A percentile compares a stretch with the other conserved stretches of the same genome.
phyloP scores from a whole-genome alignment of 2,888 invertebrate genomes.

The Drosophila melanosoma region DNA sequence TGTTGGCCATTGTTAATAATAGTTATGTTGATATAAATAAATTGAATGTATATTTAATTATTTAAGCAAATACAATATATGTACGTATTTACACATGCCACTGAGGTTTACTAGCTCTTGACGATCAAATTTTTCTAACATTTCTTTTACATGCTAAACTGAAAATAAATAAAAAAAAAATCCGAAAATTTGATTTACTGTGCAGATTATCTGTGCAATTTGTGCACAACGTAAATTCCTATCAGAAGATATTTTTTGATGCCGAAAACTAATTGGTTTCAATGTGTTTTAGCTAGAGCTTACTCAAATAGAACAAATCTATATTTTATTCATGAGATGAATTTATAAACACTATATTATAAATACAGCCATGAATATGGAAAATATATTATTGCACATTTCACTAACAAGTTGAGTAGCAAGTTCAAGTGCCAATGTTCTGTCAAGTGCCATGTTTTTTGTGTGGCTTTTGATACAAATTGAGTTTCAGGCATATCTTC shows the following conservation, averaged over 20 bases:
- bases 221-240: no score
- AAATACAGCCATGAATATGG: conserved; percentile 22
- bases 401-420: conserved; percentile 10
- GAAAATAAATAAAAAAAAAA: not conserved
- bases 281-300: not conserved
- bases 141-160: not conserved
- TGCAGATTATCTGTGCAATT: not conserved
- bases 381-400: conserved; percentile 16
- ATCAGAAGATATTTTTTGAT: not conserved
- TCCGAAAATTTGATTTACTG: not conserved
- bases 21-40: not conserved
- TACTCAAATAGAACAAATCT: not conserved
- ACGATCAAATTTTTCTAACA: not conserved
- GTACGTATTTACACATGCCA: not conserved
- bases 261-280: not conserved
- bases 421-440: conserved; percentile 71
- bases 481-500: conserved; percentile 60
- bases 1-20: not conserved
- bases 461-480: conserved; percentile 50
- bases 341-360: not conserved
- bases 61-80: not conserved
- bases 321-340: not conserved
- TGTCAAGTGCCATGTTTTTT: conserved; percentile 51
- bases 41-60: not conserved
- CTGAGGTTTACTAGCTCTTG: not conserved